Conservation (phyloP, 1,140 invertebrate species). For the Penaeus chinensis region DNA sequence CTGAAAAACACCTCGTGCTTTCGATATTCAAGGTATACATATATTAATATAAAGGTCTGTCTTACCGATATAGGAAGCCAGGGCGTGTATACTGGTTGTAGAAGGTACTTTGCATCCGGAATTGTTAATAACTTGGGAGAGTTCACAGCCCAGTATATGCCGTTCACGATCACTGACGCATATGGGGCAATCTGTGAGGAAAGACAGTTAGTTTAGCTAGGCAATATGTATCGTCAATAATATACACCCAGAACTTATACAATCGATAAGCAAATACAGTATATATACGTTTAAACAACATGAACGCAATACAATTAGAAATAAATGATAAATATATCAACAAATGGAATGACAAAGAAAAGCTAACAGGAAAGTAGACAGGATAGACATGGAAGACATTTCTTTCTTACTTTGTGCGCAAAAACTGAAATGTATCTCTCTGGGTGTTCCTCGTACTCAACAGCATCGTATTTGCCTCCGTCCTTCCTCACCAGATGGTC, state of each 20-base stretch:
- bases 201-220: conserved; percentile 50
- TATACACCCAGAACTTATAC: not conserved
- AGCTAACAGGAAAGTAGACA: not conserved
- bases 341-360: not conserved
- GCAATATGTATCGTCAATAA: not conserved
- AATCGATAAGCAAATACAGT: not conserved
- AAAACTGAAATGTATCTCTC: conserved; percentile 96
- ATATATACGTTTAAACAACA: not conserved
- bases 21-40: not conserved
- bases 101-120: conserved; percentile 95
- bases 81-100: conserved; percentile 87
- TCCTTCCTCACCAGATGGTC: conserved; percentile 94
- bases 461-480: conserved; percentile 87
- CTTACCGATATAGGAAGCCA: conserved; percentile 88
- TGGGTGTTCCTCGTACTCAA: conserved; percentile 93
- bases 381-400: not conserved
- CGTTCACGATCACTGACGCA: conserved; percentile 96
- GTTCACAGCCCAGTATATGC: conserved; percentile 98
- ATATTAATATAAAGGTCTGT: not conserved
- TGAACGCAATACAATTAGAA: not conserved
- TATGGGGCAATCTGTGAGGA: conserved; percentile 89
- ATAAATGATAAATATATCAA: not conserved
- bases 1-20: not conserved
- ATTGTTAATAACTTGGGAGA: conserved; percentile 96
- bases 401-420: conserved; percentile 81